Evolutionary conservation across 2,888 invertebrate species (phyloP), one percentile per base, ranked within the genome.

Genomic region (Ophion obscuratus): DNA sequence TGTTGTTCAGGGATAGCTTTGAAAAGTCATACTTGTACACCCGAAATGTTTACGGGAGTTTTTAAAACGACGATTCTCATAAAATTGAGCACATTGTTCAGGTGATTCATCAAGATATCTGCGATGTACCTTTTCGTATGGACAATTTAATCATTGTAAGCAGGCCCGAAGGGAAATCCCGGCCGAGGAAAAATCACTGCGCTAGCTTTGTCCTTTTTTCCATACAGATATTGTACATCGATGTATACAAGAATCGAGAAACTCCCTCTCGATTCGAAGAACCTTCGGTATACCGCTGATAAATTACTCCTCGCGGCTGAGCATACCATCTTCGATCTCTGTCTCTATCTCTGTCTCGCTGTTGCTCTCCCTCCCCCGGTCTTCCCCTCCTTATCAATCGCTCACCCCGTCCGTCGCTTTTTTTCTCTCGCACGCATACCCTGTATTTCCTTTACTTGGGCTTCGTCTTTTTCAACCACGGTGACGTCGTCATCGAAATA

Each of bases 251-350:
- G 76, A 31, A 61, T 83, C 31, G 17, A 27, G 80, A 47, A 84
- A 84, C 77, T 74, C 79, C 83, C 78, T 78, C 81, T 87, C 75
- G 84, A 84, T 86, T 83, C 70, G 53, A 57, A 68, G 44, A 84
- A 77, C 61, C 84, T 82, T 86, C 87, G 84, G 84, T 83, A 75
- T 78, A 71, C 73, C 74, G 73, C 87, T 91, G 91, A 91, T 89
- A 91, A 90, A 91, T 91, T 89, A 87, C 82, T 86, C 85, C 62
- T 78, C 75, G 59, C 59, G 71, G 74, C 74, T 78, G 36, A 78
- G 64, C 70, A 78, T 75, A 75, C 44, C 71, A 71, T 77, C 61
- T 62, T 62, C 57, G 70, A 62, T 53, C 64, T 57, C 14, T 77
- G 53, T 53, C 47, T n/a, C 62, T 47, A 0, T 27, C 27, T 67